Evolutionary conservation across 2,113 vertebrate genomes (phyloP).

Genomic region (Odocoileus virginianus): DNA sequence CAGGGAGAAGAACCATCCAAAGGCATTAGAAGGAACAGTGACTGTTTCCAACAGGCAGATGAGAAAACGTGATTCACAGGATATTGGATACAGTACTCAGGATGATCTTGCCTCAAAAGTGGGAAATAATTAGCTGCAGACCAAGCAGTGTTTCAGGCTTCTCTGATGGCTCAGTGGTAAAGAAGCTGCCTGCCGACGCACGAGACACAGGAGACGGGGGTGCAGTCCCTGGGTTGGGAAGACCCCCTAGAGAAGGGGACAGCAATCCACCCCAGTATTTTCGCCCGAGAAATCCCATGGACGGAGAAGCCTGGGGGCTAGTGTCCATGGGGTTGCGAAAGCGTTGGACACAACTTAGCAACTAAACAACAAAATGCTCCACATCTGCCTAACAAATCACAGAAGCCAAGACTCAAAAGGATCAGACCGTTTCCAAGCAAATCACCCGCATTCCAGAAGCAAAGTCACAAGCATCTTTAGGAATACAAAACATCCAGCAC

Average conservation of each 20-base stretch:
- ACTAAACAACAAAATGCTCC: background rate
- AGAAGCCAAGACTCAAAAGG: background rate
- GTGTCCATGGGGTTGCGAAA: background rate
- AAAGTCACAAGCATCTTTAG: background rate
- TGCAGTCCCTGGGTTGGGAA: background rate
- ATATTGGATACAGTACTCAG: background rate
- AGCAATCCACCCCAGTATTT: background rate
- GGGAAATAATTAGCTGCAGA: background rate
- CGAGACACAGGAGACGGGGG: background rate
- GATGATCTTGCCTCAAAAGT: background rate
- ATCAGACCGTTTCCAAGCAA: background rate
- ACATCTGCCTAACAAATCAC: background rate
- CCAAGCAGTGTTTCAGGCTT: background rate
- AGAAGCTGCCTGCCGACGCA: background rate
- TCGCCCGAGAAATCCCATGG: background rate
- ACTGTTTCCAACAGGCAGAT: background rate
- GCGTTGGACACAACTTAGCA: background rate
- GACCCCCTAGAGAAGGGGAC: background rate
- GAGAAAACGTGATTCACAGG: background rate
- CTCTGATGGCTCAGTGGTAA: background rate
- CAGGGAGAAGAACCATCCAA: background rate
- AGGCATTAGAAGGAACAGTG: background rate
- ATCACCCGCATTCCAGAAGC: background rate
- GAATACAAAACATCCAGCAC: background rate
- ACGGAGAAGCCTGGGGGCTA: background rate